Base-by-base conservation (phyloP, 2,797 vertebrate species). In the Neosilurus mollespiculum region DNA sequence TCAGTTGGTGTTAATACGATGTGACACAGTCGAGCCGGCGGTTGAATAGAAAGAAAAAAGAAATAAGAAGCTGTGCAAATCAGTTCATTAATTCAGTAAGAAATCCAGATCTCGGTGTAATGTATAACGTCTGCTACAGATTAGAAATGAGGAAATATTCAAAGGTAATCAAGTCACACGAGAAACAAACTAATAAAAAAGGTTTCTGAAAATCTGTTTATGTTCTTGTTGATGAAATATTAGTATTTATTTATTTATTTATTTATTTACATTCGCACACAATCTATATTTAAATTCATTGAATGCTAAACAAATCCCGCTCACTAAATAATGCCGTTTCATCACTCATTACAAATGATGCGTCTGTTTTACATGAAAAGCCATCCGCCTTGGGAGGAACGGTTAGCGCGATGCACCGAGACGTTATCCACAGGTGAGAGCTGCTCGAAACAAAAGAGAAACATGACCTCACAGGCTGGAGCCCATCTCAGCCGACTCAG, bases 301-400 rank as follows among this genome's bases (percentile, higher is more conserved):
- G 62, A 80, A 49, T 24, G 54, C 14, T 77, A 77, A 70, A 80
- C 26, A 43, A 77, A 76, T 65, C 78, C 84, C 84, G 80, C 81
- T 69, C 80, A 43, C 70, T 85, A 86, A 83, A 83, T 87, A 85
- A 87, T 78, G 73, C 78, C 69, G 80, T 87, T 87, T 81, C 83
- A 86, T 87, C 86, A 73, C 79, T 86, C 83, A 54, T 86, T 85
- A 86, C 86, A 88, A 88, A 88, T 70, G 78, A 80, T 81, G 65
- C 71, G 78, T 86, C 88, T 81, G 85, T 83, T 84, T 84, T 76
- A 54, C 75, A 85, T 78, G 30, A 34, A 79, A 83, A 84, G 75
- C 64, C 91, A 93, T 93, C 90, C 83, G 89, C 92, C 93, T 84
- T 64, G 79, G 8, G 75, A 51, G 62, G 76, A 84, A 80, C 22